phyloP scores from a whole-genome alignment of 2,888 invertebrate genomes.

The Neoscelio sp. region DNA sequence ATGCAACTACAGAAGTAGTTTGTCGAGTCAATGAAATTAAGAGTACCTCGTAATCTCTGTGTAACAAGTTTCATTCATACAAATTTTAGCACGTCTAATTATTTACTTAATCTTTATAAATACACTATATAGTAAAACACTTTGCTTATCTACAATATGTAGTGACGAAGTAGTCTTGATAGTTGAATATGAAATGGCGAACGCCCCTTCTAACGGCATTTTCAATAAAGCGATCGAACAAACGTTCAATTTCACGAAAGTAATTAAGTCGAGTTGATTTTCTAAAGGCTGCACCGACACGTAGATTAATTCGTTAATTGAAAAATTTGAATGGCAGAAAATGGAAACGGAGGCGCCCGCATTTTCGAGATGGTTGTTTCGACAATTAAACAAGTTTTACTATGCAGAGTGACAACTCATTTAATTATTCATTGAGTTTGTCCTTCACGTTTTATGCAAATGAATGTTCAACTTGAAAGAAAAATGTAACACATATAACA shows the following conservation, averaged over 20 bases:
- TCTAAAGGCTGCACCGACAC: slow-evolving; percentile 66
- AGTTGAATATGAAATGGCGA: slow-evolving; percentile 67
- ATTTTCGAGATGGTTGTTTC: slow-evolving; percentile 62
- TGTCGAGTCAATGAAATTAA: no score
- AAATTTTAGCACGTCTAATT: no score
- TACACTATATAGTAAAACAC: slow-evolving; percentile 35
- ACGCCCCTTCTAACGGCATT: slow-evolving; percentile 57
- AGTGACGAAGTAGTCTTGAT: slow-evolving; percentile 57
- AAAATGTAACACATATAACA: no score
- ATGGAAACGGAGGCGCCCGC: slow-evolving; percentile 61
- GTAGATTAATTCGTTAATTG: slow-evolving; percentile 70
- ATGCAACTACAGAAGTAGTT: no score
- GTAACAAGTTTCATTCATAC: neutral
- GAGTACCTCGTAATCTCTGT: no score
- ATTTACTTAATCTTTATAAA: no score
- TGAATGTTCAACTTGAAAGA: slow-evolving; percentile 27
- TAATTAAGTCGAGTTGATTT: slow-evolving; percentile 69
- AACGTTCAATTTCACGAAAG: slow-evolving; percentile 69
- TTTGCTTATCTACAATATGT: slow-evolving; percentile 41
- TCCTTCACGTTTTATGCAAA: slow-evolving; percentile 37
- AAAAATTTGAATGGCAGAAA: slow-evolving; percentile 67
- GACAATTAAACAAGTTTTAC: slow-evolving; percentile 65
- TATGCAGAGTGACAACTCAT: slow-evolving; percentile 61
- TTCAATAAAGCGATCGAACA: slow-evolving; percentile 66
- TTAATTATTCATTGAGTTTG: slow-evolving; percentile 57